Evolutionary conservation across 2,797 vertebrate species (phyloP), one percentile per base, ranked within the genome.

Genomic region (Bovichtus variegatus): DNA sequence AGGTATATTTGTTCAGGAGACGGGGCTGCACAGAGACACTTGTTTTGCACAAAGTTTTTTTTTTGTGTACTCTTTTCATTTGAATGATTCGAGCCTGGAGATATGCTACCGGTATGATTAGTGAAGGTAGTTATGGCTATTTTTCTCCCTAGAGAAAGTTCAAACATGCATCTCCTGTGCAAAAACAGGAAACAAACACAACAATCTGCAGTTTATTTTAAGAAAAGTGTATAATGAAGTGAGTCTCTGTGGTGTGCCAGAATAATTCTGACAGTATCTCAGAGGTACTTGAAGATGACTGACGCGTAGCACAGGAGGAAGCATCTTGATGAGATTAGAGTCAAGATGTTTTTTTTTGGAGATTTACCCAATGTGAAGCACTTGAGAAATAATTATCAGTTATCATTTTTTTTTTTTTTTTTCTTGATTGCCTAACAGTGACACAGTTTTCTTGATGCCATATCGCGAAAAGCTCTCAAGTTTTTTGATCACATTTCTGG

Each of bases 401-500:
- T 21, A 3, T 75, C 36, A 62, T 49, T 80, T 60, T 46, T 60
- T 44, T 18, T 19, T 19, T 54, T 49, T 13, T 18, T 41, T 21
- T 46, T n/a, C 69, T 66, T 80, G 66, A 87, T 80, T 76, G 58
- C 77, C 63, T 44, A 59, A 76, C 68, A 69, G 65, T 68, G 61
- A 71, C 50, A 74, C n/a, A 36, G 5, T 71, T 80, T 73, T 41
- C 38, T 82, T 85, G 73, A 67, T 82, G 59, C 60, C 55, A 53
- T 62, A 81, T 83, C 78, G 80, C 0, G 41, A 69, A 71, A 60
- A 70, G 71, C 73, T 74, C 60, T 65, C 13, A 15, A 68, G 57
- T 68, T 87, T 66, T 87, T 89, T 87, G 53, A 86, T 89, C 67
- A 34, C 34, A 84, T 80, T 83, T 79, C n/a, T 87, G 47, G 46